Conservation (phyloP, 53 echinoderm and acorn worm genomes). For the Hippasteria phrygiana region DNA sequence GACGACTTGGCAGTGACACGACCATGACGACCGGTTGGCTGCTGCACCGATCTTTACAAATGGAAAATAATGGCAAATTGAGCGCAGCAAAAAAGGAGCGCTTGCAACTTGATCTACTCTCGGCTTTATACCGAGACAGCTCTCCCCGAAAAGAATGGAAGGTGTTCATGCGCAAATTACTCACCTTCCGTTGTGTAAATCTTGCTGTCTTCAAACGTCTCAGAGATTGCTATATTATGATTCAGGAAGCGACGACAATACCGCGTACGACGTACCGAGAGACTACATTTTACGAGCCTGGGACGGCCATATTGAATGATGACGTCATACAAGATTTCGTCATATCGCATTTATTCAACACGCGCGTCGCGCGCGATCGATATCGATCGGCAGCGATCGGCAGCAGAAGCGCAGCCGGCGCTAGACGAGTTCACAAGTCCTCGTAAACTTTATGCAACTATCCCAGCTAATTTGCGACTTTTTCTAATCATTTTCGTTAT, state of each 20-base stretch:
- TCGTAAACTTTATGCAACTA: too few species aligned
- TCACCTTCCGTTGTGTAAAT: conserved; percentile 14
- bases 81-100: neutral
- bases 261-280: neutral
- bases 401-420: too few species aligned
- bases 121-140: neutral
- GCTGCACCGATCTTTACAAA: too few species aligned
- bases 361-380: too few species aligned
- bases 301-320: conserved; percentile 58
- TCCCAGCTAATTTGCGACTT: too few species aligned
- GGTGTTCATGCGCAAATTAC: neutral
- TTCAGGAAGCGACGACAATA: conserved; percentile 38
- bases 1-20: neutral
- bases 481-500: too few species aligned
- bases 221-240: neutral
- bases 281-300: conserved; percentile 35
- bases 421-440: too few species aligned
- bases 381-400: too few species aligned
- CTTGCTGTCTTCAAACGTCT: neutral
- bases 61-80: neutral
- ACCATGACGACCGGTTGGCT: too few species aligned
- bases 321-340: conserved; percentile 51
- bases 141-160: neutral
- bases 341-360: too few species aligned
- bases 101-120: neutral